Evolutionary conservation across 2,797 vertebrate genomes (phyloP), one percentile per base, ranked within the genome.

Genomic region (Hyperoplus lanceolatus): DNA sequence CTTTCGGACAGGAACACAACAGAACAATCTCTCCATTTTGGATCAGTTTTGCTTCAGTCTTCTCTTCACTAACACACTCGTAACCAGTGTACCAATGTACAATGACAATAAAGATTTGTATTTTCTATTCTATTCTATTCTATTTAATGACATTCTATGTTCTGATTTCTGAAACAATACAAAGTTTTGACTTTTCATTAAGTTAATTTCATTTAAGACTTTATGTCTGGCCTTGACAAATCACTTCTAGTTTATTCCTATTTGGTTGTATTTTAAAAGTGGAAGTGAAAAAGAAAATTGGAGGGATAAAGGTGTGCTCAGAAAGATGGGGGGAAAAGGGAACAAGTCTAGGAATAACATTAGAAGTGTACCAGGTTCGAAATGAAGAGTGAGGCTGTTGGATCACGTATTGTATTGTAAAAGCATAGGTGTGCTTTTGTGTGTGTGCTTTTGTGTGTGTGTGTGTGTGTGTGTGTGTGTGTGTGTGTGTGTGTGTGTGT

Each of bases 401-500:
- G 69, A 66, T 84, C 81, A 64, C 15, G 41, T 58, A 70, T 56
- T 73, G 15, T 41, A 7, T 58, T 50, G 42, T 36, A 60, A 29
- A 29, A 29, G 50, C 14, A 13, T 56, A 10, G 11, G 11, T 55
- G 11, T 36, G 3, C 18, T 3, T 53, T 15, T 53, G 16, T 18
- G 50, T 53, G 50, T n/a, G n/a, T n/a, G n/a, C n/a, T n/a, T n/a
- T n/a, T 51, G 50, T 51, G 50, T 51, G 50, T 49, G 14, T 14
- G 48, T 14, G 49, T n/a, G 29, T 56, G 18, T 29, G 11, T 55
- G 11, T 29, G 3, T 51, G 8, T 51, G 50, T 51, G 16, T 18
- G 50, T 51, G 50, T 51, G 50, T 51, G 50, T 53, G 50, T 50
- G 14, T 14, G 49, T 14, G 42, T 73, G 59, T 45, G 59, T 70